Base-by-base conservation (phyloP, 2,888 invertebrate genomes). In the Cylindroiulus punctatus region DNA sequence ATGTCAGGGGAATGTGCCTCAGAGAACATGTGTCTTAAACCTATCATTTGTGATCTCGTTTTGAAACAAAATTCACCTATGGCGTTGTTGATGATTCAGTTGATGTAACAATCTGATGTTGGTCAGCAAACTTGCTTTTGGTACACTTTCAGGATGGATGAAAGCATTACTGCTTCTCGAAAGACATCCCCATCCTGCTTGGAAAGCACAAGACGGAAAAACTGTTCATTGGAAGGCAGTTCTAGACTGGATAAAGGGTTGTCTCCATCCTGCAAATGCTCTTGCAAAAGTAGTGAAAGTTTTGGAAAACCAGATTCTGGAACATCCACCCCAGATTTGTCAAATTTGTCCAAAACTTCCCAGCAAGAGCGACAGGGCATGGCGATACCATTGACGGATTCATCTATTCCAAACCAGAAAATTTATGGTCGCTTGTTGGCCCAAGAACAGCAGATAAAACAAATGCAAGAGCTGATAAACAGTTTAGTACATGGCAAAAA, bases 381-480 rank as follows among this genome's bases (percentile, higher is more conserved):
- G 65, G 26, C 26, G 26, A 65, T 10, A 26, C 65, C 65, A 12
- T 26, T 26, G 26, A 26, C 0, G 26, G 65, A 26, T 26, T 65
- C 26, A 12, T 7, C 26, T n/a, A 26, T 26, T 65, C 30, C 65
- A 1, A 65, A 40, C 36, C 83, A 83, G 7, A 32, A 84, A 30
- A n/a, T 86, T 19, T 84, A 86, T 57, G 19, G 44, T 30, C n/a
- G 52, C 5, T 40, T 86, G 40, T 17, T 22, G 26, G 42, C 42
- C 3, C 86, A 86, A 47, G 86, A 86, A 22, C 44, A 52, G 22
- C 52, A 86, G 52, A 14, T 86, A 0, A 36, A 57, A n/a, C 83
- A 76, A 52, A 32, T 86, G 26, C 26, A 57, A 32, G 36, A 84
- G 26, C 86, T 52, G 36, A 4, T 86, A 32, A 47, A 86, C 57